Evolutionary conservation across 2,113 vertebrate genomes (phyloP), one percentile per base, ranked within the genome.

Genomic region (Condylura cristata): DNA sequence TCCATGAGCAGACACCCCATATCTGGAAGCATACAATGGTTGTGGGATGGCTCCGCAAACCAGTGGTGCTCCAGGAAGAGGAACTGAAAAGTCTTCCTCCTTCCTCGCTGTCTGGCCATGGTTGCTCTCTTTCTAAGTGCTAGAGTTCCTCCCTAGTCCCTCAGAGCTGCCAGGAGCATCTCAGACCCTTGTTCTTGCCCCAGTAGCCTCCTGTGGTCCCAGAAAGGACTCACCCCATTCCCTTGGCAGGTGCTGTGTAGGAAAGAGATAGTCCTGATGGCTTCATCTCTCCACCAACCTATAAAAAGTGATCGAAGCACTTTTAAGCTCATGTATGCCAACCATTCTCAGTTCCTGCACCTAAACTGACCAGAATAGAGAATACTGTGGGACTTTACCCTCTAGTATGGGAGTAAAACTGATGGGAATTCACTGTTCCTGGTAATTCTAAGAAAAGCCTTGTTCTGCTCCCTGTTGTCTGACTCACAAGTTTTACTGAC

Each of bases 391-490:
- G 41, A 66, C 37, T 10, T 48, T 16, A 41, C 48, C 56, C 2
- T 26, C 28, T n/a, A 48, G 39, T 68, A 16, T 61, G 5, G 26
- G 39, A 18, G 34, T 22, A 44, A 63, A 92, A 61, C 32, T 17
- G 32, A 46, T 8, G 74, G 26, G 51, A 70, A 83, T 86, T 82
- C 72, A 41, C 72, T 51, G 12, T 46, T 51, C 32, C 71, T 75
- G 61, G 24, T 63, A 48, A 86, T 79, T 61, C 72, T 92, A 95
- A 90, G 91, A 92, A 90, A 90, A 96, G 48, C 71, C 37, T 37
- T 37, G 39, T 8, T 8, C 56, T 70, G 58, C 70, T 65, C 2
- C 3, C 1, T 85, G 90, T 81, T 48, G 51, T 28, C 28, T 84
- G 85, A 72, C 70, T 51, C 94, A 72, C 37, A 44, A 60, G 56